Conservation (phyloP, 2,888 invertebrate genomes). For the Cheilosia vulpina region DNA sequence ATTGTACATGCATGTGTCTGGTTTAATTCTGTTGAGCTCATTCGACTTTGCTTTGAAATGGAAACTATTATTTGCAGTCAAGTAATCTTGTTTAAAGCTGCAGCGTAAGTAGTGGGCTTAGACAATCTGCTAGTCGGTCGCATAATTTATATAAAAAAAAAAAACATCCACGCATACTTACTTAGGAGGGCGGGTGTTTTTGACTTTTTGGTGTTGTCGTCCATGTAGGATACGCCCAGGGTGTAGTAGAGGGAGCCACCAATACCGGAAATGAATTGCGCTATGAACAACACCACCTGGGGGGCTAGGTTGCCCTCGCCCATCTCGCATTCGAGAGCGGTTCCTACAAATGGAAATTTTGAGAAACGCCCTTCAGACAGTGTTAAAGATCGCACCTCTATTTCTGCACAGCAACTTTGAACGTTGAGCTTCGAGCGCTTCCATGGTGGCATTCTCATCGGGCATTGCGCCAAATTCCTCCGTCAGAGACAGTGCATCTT, state of each 20-base stretch:
- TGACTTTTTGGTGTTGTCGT: conserved; percentile 90
- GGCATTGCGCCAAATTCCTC: conserved; percentile 85
- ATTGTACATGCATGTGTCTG: conserved; percentile 5
- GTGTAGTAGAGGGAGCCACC: conserved; percentile 89
- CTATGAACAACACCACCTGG: conserved; percentile 86
- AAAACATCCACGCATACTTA: conserved; percentile 81
- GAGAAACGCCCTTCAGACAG: too few species aligned
- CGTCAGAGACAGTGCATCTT: conserved; percentile 87
- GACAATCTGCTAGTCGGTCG: too few species aligned
- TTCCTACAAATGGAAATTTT: conserved; percentile 39
- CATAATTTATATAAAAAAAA: not conserved
- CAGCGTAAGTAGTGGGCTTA: too few species aligned
- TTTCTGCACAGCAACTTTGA: conserved; percentile 85
- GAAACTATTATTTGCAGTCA: conserved; percentile 41
- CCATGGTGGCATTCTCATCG: conserved; percentile 83
- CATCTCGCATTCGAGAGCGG: conserved; percentile 83
- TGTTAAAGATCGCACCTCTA: conserved; percentile 77
- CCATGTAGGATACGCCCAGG: conserved; percentile 89
- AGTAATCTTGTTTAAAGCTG: not conserved
- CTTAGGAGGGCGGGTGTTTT: conserved; percentile 89
- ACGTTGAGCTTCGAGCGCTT: conserved; percentile 84
- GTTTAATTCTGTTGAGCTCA: not conserved
- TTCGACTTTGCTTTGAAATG: not conserved
- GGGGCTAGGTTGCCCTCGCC: conserved; percentile 86
- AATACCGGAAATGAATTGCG: conserved; percentile 89